Evolutionary conservation across 30 jellyfish, hydroid and myxozoan species (phyloP), one percentile per base, ranked within the genome.

Genomic region (Aurelia sp.): DNA sequence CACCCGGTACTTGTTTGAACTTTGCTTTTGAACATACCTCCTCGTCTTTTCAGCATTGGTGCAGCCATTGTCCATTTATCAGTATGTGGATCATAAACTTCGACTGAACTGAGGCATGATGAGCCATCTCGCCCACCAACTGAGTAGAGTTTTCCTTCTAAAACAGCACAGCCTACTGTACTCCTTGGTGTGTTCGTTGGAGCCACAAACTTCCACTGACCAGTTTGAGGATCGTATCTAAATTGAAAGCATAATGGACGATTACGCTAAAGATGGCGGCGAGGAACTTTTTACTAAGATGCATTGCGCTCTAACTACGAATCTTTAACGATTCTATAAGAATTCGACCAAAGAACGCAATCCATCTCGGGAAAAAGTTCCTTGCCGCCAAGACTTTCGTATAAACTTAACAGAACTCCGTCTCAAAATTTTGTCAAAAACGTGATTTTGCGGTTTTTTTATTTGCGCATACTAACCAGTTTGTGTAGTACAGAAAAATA

Each of bases 41-140:
- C 99, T 13, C 99, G 93, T 16, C 99, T 86, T 63, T 89, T 94
- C 60, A 88, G 81, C 99, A 94, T 94, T 18, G 99, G 99, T 3
- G 99, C 99, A n/a, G 99, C 99, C 76, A 86, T 59, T 35, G 93
- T 88, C 99, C 99, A 94, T 52, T 81, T 82, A 89, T 94, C 91
- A 48, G 97, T 86, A 58, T 94, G 95, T 4, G 99, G 99, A 58
- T 94, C 99, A 70, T 94, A 94, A n/a, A 94, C 97, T 79, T 94
- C 99, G 40, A 94, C 99, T 33, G 99, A 94, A 76, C 92, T 94
- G 21, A 94, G 82, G 38, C 99, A 94, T 1, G 97, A 89, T 8
- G 99, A 94, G 16, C 99, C 99, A 74, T 94, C 99, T 40, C 99
- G 61, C 9, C 99, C 99, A 1, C 99, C 99, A 24, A 94, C 97